Conservation (phyloP, 2,797 vertebrate genomes). For the Gallinago solitaria region DNA sequence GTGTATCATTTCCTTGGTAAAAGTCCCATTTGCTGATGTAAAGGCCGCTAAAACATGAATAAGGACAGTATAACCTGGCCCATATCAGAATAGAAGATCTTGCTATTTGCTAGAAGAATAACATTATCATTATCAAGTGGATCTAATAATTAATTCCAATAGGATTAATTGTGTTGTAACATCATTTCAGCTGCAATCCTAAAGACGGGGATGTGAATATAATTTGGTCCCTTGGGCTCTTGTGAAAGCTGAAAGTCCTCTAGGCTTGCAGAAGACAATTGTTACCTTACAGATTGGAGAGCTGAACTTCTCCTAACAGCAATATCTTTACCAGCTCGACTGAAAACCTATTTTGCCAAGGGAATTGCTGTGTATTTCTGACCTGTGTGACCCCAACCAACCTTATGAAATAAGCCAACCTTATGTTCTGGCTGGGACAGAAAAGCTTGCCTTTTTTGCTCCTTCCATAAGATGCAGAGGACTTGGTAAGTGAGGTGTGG, state of each 20-base stretch:
- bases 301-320: not conserved
- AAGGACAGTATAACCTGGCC: not conserved
- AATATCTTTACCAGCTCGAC: not conserved
- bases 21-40: not conserved
- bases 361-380: not conserved
- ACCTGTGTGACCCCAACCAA: not conserved
- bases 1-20: not conserved
- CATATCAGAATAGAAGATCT: not conserved
- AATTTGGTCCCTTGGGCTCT: not conserved
- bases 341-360: not conserved
- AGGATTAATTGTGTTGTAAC: not conserved
- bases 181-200: not conserved
- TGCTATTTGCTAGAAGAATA: not conserved
- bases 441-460: not conserved
- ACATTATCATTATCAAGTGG: not conserved
- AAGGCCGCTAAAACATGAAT: not conserved
- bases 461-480: not conserved
- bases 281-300: not conserved
- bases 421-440: not conserved
- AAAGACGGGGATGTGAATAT: not conserved
- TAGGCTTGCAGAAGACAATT: rapidly evolving
- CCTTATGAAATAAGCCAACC: not conserved
- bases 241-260: not conserved
- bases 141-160: not conserved
- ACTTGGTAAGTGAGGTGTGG: not conserved